Evolutionary conservation across 2,888 invertebrate species (phyloP).

Genomic region (Torymus auratus): DNA sequence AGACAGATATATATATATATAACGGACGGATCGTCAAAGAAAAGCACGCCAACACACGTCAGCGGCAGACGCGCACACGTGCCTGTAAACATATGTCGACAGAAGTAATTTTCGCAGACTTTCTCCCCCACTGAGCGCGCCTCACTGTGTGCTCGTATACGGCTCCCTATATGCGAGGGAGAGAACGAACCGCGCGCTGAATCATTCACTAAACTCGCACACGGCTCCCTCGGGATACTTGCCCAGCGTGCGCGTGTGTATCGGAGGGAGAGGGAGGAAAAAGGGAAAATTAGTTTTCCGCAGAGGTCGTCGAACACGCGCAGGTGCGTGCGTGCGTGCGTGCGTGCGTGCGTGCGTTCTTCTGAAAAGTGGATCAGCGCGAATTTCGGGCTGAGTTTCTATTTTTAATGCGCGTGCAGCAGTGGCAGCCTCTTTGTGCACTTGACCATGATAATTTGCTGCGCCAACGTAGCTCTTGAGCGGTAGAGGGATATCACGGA

Average conservation of each 20-base stretch:
- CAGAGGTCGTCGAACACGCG: not conserved
- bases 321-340: not conserved
- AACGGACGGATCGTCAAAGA: slow-evolving; percentile 45
- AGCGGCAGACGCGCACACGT: slow-evolving; percentile 26
- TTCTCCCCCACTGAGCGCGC: slow-evolving; percentile 43
- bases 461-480: too few relatives aligned
- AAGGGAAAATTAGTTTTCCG: slow-evolving; percentile 21
- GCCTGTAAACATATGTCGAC: slow-evolving; percentile 53
- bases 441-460: too few relatives aligned
- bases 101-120: slow-evolving; percentile 57
- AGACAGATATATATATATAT: too few relatives aligned
- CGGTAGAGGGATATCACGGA: too few relatives aligned
- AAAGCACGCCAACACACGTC: slow-evolving; percentile 31
- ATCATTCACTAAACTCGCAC: slow-evolving; percentile 54
- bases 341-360: not conserved
- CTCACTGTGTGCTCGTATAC: too few relatives aligned
- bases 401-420: too few relatives aligned
- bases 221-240: slow-evolving; percentile 55
- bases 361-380: too few relatives aligned
- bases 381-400: too few relatives aligned
- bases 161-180: not conserved
- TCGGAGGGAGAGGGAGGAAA: not conserved
- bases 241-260: not conserved
- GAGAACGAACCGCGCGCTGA: slow-evolving; percentile 28
- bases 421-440: too few relatives aligned